Percentiles rank a stretch among this genome's conserved stretches.
Conservation (phyloP, 1,140 invertebrate genomes). For the Danaus melanippus region DNA sequence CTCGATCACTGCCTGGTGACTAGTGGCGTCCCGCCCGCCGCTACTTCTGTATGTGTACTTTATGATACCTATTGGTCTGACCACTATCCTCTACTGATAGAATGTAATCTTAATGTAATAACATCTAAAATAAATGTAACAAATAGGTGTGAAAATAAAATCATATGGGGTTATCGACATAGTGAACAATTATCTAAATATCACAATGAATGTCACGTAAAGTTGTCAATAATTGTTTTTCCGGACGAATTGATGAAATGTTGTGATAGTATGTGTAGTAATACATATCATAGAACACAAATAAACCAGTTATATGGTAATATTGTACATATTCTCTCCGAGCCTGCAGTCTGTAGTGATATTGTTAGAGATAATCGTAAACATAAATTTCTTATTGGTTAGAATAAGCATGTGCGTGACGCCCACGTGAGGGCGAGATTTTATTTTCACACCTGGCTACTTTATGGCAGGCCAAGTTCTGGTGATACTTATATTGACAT, state of each 20-base stretch:
- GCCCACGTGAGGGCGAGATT: conserved; percentile 5
- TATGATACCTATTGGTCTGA: too few species aligned
- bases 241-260: too few species aligned
- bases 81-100: conserved; percentile 3
- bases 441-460: conserved; percentile 8
- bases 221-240: too few species aligned
- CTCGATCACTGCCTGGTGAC: too few species aligned
- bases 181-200: too few species aligned
- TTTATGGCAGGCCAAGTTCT: background rate
- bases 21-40: conserved; percentile 10
- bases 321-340: conserved; percentile 4
- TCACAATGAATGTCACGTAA: too few species aligned
- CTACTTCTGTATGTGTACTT: conserved; percentile 7
- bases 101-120: conserved; percentile 21
- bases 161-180: too few species aligned
- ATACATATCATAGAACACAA: background rate
- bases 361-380: conserved; percentile 2
- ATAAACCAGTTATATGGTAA: conserved; percentile 3
- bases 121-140: conserved; percentile 8
- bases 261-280: too few species aligned
- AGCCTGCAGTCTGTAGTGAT: conserved; percentile 4
- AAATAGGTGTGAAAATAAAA: too few species aligned
- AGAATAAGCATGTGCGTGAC: conserved; percentile 6
- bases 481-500: background rate
- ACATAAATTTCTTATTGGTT: background rate